Percentiles rank a stretch among this genome's conserved stretches.
phyloP scores from a whole-genome alignment of 1,140 invertebrate species.

The Brachystomella parvula region DNA sequence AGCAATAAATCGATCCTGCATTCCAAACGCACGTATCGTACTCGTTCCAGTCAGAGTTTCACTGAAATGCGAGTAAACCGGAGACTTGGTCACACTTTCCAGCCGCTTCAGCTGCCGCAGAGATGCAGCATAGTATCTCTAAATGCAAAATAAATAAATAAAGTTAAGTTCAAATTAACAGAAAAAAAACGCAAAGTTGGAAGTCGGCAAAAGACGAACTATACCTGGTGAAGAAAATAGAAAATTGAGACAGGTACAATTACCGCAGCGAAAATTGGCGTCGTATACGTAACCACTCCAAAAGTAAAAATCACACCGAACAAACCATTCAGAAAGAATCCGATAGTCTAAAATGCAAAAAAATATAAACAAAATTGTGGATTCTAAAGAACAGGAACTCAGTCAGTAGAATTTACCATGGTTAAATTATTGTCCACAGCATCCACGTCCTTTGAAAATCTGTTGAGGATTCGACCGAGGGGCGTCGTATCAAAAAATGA shows the following conservation, averaged over 20 bases:
- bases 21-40: conserved; percentile 39
- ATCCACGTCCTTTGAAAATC: conserved; percentile 77
- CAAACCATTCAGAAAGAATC: conserved; percentile 47
- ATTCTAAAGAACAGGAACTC: too few species aligned
- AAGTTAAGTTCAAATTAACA: conserved; percentile 5
- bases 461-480: conserved; percentile 70
- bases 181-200: neutral
- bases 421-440: conserved; percentile 54
- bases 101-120: conserved; percentile 55
- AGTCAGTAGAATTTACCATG: too few species aligned
- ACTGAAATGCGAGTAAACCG: conserved; percentile 58
- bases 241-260: conserved; percentile 50
- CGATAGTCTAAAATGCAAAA: conserved; percentile 60
- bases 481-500: too few species aligned
- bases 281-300: conserved; percentile 48
- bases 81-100: conserved; percentile 54
- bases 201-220: too few species aligned
- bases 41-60: conserved; percentile 47
- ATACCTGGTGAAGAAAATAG: conserved; percentile 52
- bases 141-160: conserved; percentile 39
- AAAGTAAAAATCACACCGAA: conserved; percentile 47
- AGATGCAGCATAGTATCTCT: conserved; percentile 53
- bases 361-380: too few species aligned
- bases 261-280: conserved; percentile 49
- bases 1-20: conserved; percentile 37